A percentile compares a stretch with the other conserved stretches of the same genome.
Conservation (phyloP, 92 coral and sea anemone genomes). For the Blastomussa wellsi region DNA sequence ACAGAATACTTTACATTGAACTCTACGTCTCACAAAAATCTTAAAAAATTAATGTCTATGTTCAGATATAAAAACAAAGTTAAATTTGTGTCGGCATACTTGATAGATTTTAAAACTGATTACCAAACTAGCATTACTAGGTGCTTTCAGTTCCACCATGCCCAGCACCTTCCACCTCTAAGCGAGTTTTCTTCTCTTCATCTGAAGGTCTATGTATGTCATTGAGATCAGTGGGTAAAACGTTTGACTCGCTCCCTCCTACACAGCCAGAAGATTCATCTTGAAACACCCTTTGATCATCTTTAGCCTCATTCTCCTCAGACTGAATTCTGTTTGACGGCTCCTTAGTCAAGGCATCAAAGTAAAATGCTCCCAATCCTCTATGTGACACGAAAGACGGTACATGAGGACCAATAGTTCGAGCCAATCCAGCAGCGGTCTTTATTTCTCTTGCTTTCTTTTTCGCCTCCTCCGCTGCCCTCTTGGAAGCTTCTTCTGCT, state of each 20-base stretch:
- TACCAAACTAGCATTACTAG: neutral
- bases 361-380: slow-evolving; percentile 89
- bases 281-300: neutral
- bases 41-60: too few relatives aligned
- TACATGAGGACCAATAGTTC: slow-evolving; percentile 81
- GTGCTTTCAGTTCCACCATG: neutral
- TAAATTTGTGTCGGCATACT: too few relatives aligned
- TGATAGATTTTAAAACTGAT: too few relatives aligned
- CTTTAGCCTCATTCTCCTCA: neutral
- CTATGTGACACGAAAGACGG: slow-evolving; percentile 81
- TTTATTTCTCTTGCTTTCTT: slow-evolving; percentile 90
- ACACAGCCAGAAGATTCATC: neutral
- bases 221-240: neutral
- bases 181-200: neutral
- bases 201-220: neutral
- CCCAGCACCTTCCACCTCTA: neutral
- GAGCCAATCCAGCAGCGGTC: slow-evolving; percentile 87
- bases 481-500: slow-evolving; percentile 87
- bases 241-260: neutral
- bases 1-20: too few relatives aligned
- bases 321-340: neutral
- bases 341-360: slow-evolving; percentile 46
- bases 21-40: too few relatives aligned
- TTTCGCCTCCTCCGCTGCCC: slow-evolving; percentile 93
- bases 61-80: too few relatives aligned